Evolutionary conservation across 2,113 vertebrate genomes (phyloP).

Genomic region (Struthio camelus): DNA sequence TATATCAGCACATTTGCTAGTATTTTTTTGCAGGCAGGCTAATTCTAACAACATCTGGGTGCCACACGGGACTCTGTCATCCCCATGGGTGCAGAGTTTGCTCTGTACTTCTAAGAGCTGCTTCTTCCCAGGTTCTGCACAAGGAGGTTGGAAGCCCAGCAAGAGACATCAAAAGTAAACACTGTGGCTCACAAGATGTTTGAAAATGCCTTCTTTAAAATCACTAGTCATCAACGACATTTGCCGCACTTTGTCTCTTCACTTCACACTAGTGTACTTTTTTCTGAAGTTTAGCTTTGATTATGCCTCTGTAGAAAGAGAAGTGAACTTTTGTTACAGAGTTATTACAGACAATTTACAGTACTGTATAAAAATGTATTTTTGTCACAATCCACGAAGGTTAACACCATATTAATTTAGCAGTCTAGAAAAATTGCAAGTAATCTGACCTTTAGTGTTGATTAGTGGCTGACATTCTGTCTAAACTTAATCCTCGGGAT

Average conservation of each 20-base stretch:
- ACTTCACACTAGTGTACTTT: not conserved
- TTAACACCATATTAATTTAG: conserved; percentile 24
- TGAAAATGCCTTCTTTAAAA: conserved; percentile 9
- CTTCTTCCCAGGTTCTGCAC: not conserved
- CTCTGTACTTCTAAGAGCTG: not conserved
- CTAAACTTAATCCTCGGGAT: conserved; percentile 33
- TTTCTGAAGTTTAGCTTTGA: not conserved
- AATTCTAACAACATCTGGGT: not conserved
- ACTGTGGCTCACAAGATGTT: not conserved
- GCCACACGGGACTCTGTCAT: not conserved
- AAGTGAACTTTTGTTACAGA: not conserved
- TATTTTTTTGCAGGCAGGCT: not conserved
- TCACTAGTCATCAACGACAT: not conserved
- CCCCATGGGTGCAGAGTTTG: not conserved
- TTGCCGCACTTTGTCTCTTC: not conserved
- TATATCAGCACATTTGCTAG: not conserved
- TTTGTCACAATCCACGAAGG: conserved; percentile 3
- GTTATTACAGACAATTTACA: not conserved
- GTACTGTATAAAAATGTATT: not conserved
- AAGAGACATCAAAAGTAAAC: not conserved
- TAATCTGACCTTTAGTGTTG: conserved; percentile 34
- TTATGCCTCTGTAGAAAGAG: not conserved
- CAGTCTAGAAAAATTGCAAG: conserved; percentile 16
- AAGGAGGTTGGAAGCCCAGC: not conserved
- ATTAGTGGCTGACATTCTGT: conserved; percentile 30